phyloP scores from a whole-genome alignment of 2,113 vertebrate genomes.

The Brienomyrus longianalis region DNA sequence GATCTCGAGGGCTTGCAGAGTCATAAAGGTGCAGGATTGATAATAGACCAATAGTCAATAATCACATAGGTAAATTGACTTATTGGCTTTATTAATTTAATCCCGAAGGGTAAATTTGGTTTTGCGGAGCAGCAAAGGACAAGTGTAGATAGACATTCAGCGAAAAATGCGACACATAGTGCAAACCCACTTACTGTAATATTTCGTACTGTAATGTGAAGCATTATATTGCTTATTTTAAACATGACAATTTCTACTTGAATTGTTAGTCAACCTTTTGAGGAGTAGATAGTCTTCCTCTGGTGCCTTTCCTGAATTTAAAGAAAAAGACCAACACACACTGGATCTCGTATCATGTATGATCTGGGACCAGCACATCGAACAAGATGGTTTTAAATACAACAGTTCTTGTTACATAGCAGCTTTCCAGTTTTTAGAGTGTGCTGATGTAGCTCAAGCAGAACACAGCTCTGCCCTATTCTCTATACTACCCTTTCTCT shows the following conservation, averaged over 20 bases:
- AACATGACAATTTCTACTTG: not conserved
- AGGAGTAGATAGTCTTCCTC: not conserved
- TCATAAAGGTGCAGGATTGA: not conserved
- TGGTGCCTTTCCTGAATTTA: not conserved
- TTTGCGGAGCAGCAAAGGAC: not conserved
- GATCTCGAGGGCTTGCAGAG: not conserved
- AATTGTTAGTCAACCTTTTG: not conserved
- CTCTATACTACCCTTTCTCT: not conserved
- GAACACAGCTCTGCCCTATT: not conserved
- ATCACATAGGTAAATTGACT: not conserved
- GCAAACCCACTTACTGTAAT: not conserved
- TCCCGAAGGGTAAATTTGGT: not conserved
- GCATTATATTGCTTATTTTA: not conserved
- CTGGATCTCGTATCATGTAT: not conserved
- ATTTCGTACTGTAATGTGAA: not conserved
- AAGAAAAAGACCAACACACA: not conserved
- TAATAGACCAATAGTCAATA: not conserved
- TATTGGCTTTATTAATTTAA: not conserved
- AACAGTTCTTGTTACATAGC: not conserved
- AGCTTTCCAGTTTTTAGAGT: not conserved
- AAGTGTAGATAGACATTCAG: not conserved
- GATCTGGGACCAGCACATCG: not conserved
- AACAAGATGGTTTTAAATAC: not conserved
- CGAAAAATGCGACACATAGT: not conserved
- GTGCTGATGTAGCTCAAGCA: not conserved